Base-by-base conservation (phyloP, 2,797 vertebrate species). In the Geotrypetes seraphini region DNA sequence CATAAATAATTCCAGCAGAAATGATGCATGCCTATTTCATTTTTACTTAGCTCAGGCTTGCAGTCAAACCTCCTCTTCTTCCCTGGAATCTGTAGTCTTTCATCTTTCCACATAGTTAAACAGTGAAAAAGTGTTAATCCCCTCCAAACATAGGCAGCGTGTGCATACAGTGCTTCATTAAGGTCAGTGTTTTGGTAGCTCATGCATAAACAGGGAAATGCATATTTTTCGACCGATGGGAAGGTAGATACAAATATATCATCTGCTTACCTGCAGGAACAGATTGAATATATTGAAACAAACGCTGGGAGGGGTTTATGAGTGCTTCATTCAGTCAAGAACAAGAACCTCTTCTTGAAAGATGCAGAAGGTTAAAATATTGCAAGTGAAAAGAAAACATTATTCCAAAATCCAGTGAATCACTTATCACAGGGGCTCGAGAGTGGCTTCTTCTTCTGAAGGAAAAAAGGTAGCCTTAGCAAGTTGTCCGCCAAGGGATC, bases 361-460 rank as follows among this genome's bases (percentile, higher is more conserved):
- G 50, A 51, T 43, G 53, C 42, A 36, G 42, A 47, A 17, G 2
- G 11, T 19, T 4, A 14, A 25, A 23, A 36, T 31, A 46, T 59
- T 43, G 44, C 28, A 51, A 67, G 47, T 57, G 10, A 19, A 30
- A 35, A 61, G 48, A 63, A 1, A 22, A 69, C n/a, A 75, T 65
- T 75, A 71, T 74, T 79, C 79, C 84, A 79, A 60, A 18, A 54
- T 74, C 41, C 60, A 57, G 52, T 49, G 58, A 58, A 45, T 47
- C 60, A 62, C 40, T 62, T 53, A 45, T 70, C 52, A 68, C 71
- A 46, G 43, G 49, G 58, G 63, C 35, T 73, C 38, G 36, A 28
- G 62, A 71, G 62, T 71, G 64, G 59, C 67, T 83, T 84, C 66
- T 60, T 83, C 73, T 73, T 57, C 53, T 41, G 64, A 53, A 60